Evolutionary conservation across 1,140 invertebrate genomes (phyloP), one percentile per base, ranked within the genome.

Genomic region (Drosophila orosa): DNA sequence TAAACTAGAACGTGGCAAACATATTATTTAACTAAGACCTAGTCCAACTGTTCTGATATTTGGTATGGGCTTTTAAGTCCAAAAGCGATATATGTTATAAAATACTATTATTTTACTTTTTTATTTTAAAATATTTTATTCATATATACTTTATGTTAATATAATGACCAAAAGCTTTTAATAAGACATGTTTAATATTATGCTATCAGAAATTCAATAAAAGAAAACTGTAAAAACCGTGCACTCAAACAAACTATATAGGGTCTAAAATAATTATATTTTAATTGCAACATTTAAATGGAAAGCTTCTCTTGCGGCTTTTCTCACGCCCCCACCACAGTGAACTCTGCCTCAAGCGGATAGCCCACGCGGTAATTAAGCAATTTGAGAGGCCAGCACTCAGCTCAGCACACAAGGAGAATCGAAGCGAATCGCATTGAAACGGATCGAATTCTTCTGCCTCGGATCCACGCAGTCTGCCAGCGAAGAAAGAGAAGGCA

Each of bases 351-450:
- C 24, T 13, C 13, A 2, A 40, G 39, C n/a, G 24, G 37, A 22
- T 27, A 25, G 31, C 72, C 72, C 71, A 74, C 71, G 71, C 72
- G 37, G 42, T 66, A 75, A 72, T 86, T 75, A 81, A 85, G 74
- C 82, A 81, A 86, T 86, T 35, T 71, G 65, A 81, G 69, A 78
- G 8, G 74, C 69, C 63, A 76, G 78, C 69, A 66, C 69, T 56
- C 40, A 65, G 27, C 57, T 56, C 29, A 35, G 31, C 29, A 29
- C 37, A 40, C 25, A 48, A 22, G 50, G 17, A 62, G 57, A 65
- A 69, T 50, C 35, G n/a, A n/a, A 37, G 29, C 17, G 31, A 29
- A 8, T 45, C 31, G 29, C 15, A 25, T 27, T 1, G 24, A 19
- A 37, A 31, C 17, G 55, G 55, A 63, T 40, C 60, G 37, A 40